These are phyloP conservation scores for Heteronetta atricapilla DNA, from an alignment of 2,113 vertebrate genomes.

Conservation along the genomic window DNA sequence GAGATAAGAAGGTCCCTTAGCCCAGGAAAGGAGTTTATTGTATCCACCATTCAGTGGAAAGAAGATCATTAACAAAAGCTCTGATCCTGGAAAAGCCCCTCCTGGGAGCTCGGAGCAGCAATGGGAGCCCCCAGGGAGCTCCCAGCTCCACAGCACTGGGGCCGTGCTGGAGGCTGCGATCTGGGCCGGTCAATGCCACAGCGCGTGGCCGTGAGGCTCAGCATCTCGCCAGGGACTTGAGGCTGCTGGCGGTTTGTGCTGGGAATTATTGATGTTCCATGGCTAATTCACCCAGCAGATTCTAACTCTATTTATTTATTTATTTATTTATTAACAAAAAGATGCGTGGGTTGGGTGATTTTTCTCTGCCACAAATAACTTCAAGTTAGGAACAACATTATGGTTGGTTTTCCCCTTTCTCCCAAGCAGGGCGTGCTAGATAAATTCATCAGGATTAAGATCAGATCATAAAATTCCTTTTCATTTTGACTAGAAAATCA, in stretches of 20 bases:
- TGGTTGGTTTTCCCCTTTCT: background rate
- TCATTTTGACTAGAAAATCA: slow-evolving; percentile 54
- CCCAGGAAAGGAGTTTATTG: background rate
- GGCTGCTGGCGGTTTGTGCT: rapidly evolving
- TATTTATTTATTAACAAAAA: background rate
- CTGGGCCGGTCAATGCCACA: too few species aligned
- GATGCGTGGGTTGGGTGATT: background rate
- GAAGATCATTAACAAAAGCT: slow-evolving; percentile 21
- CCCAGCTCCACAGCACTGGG: too few species aligned
- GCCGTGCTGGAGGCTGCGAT: background rate
- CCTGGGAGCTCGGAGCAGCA: slow-evolving; percentile 5
- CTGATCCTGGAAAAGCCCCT: background rate
- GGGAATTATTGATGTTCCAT: rapidly evolving
- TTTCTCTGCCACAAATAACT: background rate
- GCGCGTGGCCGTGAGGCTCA: background rate
- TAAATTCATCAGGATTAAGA: slow-evolving; percentile 71
- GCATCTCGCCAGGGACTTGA: background rate
- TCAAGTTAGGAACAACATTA: slow-evolving; percentile 3
- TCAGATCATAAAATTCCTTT: slow-evolving; percentile 50
- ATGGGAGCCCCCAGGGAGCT: too few species aligned
- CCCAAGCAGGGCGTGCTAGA: slow-evolving; percentile 34
- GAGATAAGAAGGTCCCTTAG: slow-evolving; percentile 27
- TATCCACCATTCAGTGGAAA: background rate
- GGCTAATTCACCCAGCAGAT: background rate
- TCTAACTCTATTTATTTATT: background rate